phyloP scores from a whole-genome alignment of 2,797 vertebrate species.

The Silurus aristotelis region DNA sequence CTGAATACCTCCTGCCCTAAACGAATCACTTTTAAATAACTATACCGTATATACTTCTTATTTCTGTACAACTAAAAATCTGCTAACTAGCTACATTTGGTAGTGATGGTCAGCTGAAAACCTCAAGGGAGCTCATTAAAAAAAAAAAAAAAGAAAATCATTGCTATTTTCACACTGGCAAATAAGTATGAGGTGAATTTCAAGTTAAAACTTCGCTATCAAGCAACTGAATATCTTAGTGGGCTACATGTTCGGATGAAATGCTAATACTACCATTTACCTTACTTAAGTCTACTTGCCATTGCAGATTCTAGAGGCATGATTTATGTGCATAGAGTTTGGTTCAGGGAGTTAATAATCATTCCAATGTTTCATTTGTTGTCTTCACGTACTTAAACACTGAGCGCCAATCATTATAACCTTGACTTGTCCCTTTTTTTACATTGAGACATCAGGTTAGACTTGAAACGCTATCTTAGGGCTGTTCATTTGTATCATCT shows the following conservation, averaged over 20 bases:
- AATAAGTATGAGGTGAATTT: background rate
- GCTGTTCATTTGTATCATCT: background rate
- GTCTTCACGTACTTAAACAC: background rate
- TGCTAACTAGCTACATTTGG: background rate
- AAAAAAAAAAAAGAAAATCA: background rate
- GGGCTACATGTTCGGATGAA: background rate
- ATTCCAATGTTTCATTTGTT: background rate
- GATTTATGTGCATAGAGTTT: background rate
- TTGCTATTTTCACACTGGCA: background rate
- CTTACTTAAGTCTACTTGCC: background rate
- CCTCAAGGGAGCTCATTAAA: background rate
- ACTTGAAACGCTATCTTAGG: background rate
- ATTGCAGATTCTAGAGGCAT: background rate
- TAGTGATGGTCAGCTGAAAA: background rate
- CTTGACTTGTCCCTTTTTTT: background rate
- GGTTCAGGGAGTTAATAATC: background rate
- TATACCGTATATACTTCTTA: background rate
- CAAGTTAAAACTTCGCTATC: background rate
- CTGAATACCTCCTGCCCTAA: background rate
- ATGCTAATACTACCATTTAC: background rate
- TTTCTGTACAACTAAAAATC: background rate
- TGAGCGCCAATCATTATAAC: background rate
- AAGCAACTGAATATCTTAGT: background rate
- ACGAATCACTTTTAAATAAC: background rate
- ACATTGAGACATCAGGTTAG: background rate